Evolutionary conservation across 2,888 invertebrate species (phyloP).

Genomic region (Campoplex nolae): DNA sequence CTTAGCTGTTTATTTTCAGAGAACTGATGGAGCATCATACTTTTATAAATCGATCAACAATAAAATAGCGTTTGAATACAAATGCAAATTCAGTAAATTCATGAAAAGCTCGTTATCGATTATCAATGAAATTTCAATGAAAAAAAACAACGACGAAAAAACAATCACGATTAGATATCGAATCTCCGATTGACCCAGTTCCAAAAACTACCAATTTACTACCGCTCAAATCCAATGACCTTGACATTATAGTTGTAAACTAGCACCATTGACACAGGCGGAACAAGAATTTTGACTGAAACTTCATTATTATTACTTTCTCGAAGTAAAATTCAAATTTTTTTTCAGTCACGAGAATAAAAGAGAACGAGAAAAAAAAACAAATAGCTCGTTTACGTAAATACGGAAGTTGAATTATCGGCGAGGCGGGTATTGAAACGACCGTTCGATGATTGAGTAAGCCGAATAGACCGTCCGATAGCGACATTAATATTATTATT

Average conservation of each 20-base stretch:
- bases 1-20: neutral
- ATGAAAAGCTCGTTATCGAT: too few relatives aligned
- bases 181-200: neutral
- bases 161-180: neutral
- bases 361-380: neutral
- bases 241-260: neutral
- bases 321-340: too few relatives aligned
- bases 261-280: neutral
- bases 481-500: conserved; percentile 6
- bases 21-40: neutral
- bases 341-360: neutral
- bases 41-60: conserved; percentile 4
- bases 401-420: conserved; percentile 8
- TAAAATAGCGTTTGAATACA: neutral
- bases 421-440: neutral
- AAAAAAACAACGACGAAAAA: neutral
- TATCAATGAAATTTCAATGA: neutral
- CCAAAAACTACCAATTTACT: neutral
- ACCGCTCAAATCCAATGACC: neutral
- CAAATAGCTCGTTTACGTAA: neutral
- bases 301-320: neutral
- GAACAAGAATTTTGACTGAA: neutral
- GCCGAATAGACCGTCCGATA: neutral
- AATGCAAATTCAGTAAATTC: neutral
- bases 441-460: conserved; percentile 7